Conservation (phyloP, 2,113 vertebrate genomes). For the Scolopax mira region DNA sequence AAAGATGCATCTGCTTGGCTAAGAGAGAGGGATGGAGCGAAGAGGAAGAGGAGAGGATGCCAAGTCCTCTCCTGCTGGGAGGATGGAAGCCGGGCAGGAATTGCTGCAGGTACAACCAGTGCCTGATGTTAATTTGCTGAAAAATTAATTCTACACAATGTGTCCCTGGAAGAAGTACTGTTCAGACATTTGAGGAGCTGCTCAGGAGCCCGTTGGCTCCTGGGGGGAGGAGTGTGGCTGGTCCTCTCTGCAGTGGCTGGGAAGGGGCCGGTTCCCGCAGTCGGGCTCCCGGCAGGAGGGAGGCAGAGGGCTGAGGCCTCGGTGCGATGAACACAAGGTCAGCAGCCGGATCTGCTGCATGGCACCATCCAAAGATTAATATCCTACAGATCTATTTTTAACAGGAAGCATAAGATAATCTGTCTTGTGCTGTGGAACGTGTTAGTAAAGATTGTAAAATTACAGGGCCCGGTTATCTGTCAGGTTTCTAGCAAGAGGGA, state of each 20-base stretch:
- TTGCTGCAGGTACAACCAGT: neutral
- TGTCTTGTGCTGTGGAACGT: neutral
- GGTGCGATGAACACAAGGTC: neutral
- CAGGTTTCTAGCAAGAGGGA: neutral
- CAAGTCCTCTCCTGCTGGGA: neutral
- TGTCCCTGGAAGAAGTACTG: neutral
- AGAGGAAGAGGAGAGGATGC: neutral
- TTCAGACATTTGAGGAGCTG: neutral
- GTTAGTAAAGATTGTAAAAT: conserved; percentile 2
- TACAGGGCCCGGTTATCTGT: neutral
- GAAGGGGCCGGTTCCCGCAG: neutral
- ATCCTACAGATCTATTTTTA: neutral
- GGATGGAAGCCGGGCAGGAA: neutral
- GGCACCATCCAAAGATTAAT: neutral
- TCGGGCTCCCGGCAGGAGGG: conserved; percentile 9
- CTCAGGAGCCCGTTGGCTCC: neutral
- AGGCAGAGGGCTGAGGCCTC: neutral
- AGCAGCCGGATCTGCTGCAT: neutral
- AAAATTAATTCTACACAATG: neutral
- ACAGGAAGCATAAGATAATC: neutral
- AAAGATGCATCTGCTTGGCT: neutral
- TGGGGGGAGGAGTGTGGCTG: neutral
- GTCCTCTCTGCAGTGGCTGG: neutral
- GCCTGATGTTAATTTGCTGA: neutral
- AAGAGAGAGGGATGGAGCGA: neutral